A percentile compares a stretch with the other conserved stretches of the same genome.
These are phyloP conservation scores for Pycnonotus jocosus DNA, from an alignment of 2,113 vertebrate genomes.

Conservation along the genomic window DNA sequence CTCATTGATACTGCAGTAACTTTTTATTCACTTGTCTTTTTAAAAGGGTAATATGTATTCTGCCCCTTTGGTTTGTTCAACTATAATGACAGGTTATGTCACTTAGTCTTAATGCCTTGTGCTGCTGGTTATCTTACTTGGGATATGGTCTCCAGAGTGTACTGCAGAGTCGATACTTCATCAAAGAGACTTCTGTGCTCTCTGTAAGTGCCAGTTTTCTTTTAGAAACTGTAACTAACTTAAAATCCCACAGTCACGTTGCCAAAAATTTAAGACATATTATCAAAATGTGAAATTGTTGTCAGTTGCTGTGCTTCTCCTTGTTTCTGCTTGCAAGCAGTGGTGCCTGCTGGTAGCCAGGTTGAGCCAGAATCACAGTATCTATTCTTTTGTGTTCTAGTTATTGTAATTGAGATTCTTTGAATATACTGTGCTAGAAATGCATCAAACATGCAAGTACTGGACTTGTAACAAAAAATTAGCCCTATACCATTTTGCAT, in stretches of 20 bases:
- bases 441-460: neutral
- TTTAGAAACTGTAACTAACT: neutral
- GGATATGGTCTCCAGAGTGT: neutral
- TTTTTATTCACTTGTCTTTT: neutral
- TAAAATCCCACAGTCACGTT: neutral
- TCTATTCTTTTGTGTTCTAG: neutral
- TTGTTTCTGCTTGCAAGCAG: neutral
- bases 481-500: neutral
- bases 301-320: neutral
- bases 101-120: neutral
- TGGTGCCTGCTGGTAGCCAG: neutral
- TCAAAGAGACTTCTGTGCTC: neutral
- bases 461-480: neutral
- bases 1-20: neutral
- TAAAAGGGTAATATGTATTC: neutral
- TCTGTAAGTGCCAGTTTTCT: neutral
- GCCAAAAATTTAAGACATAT: neutral
- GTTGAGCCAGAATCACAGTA: neutral
- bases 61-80: neutral
- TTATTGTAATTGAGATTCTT: neutral
- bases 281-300: neutral
- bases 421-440: neutral
- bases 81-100: neutral
- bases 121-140: neutral
- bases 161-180: neutral